Evolutionary conservation across 1,140 invertebrate genomes (phyloP), one percentile per base, ranked within the genome.

Genomic region (Myzus persicae): DNA sequence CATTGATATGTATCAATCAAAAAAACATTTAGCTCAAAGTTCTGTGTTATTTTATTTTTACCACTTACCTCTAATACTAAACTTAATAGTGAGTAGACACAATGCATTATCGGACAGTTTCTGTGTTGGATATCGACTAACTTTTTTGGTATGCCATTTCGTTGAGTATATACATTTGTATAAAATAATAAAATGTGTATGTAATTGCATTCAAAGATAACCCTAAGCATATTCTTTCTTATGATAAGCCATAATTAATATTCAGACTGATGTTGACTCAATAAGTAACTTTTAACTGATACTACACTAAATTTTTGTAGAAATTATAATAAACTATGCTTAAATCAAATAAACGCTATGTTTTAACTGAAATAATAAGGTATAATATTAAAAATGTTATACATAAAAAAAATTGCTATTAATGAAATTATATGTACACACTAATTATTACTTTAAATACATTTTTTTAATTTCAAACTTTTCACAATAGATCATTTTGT

Each of bases 341-440:
- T 51, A 89, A 89, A 51, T 51, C 6, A 90, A 90, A 90, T 40
- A 38, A 54, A 90, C 54, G 5, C 48, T 59, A 24, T 51, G 14
- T 59, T 40, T 31, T 59, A 59, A 40, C 20, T 2, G 26, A 90
- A 59, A 59, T 59, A 90, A 40, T 90, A 59, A 59, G 48, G 18
- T 90, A 90, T 59, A 90, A 90, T 59, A 90, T 90, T 59, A 90
- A 90, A 89, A 90, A 90, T 26, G 36, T 59, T 67, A 54, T 40
- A 89, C 87, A 89, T 89, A 89, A 54, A 89, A n/a, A 89, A 89
- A 31, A 18, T 24, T 54, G 20, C 87, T 89, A 51, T 51, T 89
- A 51, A 89, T 51, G 46, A 89, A 89, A 89, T 89, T 51, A 89
- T 24, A 54, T 89, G 48, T 89, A 89, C 36, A 38, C 4, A 89